Evolutionary conservation across 2,888 invertebrate genomes (phyloP).

Genomic region (Cheilosia scutellata): DNA sequence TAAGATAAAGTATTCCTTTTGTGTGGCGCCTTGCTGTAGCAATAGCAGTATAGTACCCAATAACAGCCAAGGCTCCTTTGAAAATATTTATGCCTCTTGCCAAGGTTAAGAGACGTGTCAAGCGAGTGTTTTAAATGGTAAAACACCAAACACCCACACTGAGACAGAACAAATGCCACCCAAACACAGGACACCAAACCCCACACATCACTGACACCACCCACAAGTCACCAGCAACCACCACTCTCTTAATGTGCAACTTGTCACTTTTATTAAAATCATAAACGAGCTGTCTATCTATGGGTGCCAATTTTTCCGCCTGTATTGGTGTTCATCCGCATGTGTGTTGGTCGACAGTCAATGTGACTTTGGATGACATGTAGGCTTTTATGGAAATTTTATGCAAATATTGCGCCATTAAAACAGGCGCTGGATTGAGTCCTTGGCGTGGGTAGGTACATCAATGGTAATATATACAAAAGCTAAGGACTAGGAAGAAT

Average conservation of each 20-base stretch:
- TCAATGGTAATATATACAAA: background rate
- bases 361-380: conserved; percentile 58
- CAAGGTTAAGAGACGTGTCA: conserved; percentile 59
- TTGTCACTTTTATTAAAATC: conserved; percentile 70
- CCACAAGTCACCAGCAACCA: background rate
- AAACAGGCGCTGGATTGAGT: conserved; percentile 58
- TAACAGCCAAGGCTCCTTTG: conserved; percentile 10
- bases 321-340: background rate
- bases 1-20: background rate
- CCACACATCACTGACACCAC: too few relatives aligned
- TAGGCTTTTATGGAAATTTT: conserved; percentile 73
- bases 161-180: background rate
- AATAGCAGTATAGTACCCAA: background rate
- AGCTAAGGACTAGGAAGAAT: conserved; percentile 31
- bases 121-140: conserved; percentile 33
- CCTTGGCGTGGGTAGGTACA: background rate
- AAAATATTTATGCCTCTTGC: conserved; percentile 35
- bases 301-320: conserved; percentile 47
- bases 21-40: background rate
- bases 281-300: conserved; percentile 33
- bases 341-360: conserved; percentile 44
- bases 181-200: background rate
- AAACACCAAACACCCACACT: conserved; percentile 16
- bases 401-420: conserved; percentile 69
- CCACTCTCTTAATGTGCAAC: conserved; percentile 26